A percentile compares a stretch with the other conserved stretches of the same genome.
Evolutionary conservation across 1,140 invertebrate species (phyloP).

Genomic region (Pinna nobilis): DNA sequence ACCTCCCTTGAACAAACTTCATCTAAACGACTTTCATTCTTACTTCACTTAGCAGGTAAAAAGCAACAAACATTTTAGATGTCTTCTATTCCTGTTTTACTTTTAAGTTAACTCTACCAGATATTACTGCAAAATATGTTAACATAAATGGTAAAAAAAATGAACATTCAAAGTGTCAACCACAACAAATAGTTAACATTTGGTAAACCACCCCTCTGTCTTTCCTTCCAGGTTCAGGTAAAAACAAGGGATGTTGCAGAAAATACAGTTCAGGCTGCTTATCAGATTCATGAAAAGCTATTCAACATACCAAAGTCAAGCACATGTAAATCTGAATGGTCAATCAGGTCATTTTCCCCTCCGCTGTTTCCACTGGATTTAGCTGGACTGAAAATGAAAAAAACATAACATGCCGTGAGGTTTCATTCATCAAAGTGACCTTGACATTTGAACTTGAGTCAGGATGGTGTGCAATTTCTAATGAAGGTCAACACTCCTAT

Average conservation of each 20-base stretch:
- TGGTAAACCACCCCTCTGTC: not conserved
- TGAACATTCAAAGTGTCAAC: not conserved
- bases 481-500: not conserved
- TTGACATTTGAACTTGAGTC: too few relatives aligned
- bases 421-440: not conserved
- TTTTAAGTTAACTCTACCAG: too few relatives aligned
- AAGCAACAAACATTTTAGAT: too few relatives aligned
- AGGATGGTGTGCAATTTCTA: not conserved
- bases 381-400: constrained; percentile 28
- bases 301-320: constrained; percentile 81
- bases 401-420: not conserved
- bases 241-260: not conserved
- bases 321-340: constrained; percentile 86
- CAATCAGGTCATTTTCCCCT: constrained; percentile 77
- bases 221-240: not conserved
- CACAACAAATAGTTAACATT: not conserved
- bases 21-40: too few relatives aligned
- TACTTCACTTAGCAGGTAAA: too few relatives aligned
- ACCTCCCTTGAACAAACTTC: not conserved
- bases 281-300: not conserved
- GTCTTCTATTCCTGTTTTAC: too few relatives aligned
- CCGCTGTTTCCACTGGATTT: not conserved
- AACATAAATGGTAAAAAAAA: too few relatives aligned
- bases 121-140: too few relatives aligned
- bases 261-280: not conserved